phyloP scores from a whole-genome alignment of 2,797 vertebrate species.

The Lagodon rhomboides region DNA sequence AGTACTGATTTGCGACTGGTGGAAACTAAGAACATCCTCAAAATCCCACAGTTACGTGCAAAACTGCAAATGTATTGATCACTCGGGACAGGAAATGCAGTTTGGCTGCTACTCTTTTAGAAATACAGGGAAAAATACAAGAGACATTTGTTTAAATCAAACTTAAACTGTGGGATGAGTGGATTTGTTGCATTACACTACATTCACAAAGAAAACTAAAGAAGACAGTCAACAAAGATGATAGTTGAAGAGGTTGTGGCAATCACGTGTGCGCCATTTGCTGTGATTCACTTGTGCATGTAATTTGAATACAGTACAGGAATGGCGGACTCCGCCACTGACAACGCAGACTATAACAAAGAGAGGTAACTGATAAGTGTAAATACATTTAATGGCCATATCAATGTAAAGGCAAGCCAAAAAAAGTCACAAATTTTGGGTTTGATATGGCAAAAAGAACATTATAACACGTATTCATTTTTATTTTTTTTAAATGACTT shows the following conservation, averaged over 20 bases:
- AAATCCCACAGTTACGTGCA: background rate
- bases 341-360: background rate
- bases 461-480: too few species aligned
- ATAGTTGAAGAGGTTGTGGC: too few species aligned
- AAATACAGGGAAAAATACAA: too few species aligned
- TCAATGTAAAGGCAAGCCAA: background rate
- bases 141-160: background rate
- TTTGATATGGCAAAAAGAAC: background rate
- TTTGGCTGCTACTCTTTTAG: background rate
- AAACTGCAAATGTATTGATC: background rate
- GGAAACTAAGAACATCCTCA: background rate
- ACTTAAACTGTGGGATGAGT: background rate
- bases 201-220: too few species aligned
- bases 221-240: too few species aligned
- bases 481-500: too few species aligned
- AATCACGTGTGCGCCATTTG: too few species aligned
- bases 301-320: background rate
- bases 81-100: constrained; percentile 1
- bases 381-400: background rate
- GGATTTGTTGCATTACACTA: background rate
- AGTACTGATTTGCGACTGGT: background rate
- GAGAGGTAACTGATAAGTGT: background rate
- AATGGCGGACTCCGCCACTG: background rate
- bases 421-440: background rate
- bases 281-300: background rate